Evolutionary conservation across 2,113 vertebrate species (phyloP), one percentile per base, ranked within the genome.

Genomic region (Rattus rattus): DNA sequence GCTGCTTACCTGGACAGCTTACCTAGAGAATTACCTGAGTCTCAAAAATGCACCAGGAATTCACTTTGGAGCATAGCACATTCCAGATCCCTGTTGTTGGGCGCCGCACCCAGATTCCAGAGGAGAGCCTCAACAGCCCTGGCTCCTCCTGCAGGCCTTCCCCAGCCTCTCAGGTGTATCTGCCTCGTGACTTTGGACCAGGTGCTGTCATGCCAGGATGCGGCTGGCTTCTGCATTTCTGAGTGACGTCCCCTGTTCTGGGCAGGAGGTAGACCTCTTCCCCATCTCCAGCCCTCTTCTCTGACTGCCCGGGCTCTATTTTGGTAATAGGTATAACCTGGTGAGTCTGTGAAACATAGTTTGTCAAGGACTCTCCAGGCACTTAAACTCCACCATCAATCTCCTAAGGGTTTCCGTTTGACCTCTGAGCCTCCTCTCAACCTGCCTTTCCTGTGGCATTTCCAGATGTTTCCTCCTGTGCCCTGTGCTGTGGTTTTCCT

Each of bases 21-120:
- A 17, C 36, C 61, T 61, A 59, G 7, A 20, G 86, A 77, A 86
- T 94, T 80, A 49, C 91, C 90, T 14, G 87, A 91, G 89, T 69
- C 85, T 97, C 86, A 77, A 26, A 86, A 88, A 75, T 36, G 49
- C 28, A 33, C 39, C 81, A 92, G 83, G 83, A 87, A 84, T 94
- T 88, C n/a, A 30, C 49, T 73, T 56, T 22, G n/a, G 16, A 43
- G 88, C 14, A 1, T 0, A 2, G 69, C 76, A 76, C 95, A 80
- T 96, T 97, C 92, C 94, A 95, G 83, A 30, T 84, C 63, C 33
- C n/a, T 56, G 65, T 2, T 87, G 47, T 49, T 24, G 69, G 80
- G 43, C 0, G 20, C 94, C 80, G 9, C 63, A 12, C 96, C 95
- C 75, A 88, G 90, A 96, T 96, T 96, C 95, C 75, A 39, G 54